Evolutionary conservation across 2,888 invertebrate genomes (phyloP), one percentile per base, ranked within the genome.

Genomic region (Marronus borbonicus): DNA sequence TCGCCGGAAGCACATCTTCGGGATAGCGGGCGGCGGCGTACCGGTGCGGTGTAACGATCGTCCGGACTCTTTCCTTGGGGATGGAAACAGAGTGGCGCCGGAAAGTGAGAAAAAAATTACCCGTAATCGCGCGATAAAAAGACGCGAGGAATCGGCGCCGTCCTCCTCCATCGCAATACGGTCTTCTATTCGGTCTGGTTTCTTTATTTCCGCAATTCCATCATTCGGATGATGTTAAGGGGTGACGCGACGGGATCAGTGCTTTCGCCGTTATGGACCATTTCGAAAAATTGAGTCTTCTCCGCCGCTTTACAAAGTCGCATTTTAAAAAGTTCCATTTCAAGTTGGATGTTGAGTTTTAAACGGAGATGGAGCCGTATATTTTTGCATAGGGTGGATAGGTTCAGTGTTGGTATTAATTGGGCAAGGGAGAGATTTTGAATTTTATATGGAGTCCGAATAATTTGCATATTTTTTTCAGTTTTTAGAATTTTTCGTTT

Each of bases 271-370:
- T 78, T 76, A 82, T 80, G 81, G 82, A 74, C 81, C 81, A 81
- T 82, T 81, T 79, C 78, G 44, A 79, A 81, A 82, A 82, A 82
- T 82, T 82, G 82, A 82, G 81, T 81, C 81, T 78, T 81, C 49
- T 24, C 44, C 60, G 39, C 24, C 60, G 60, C 58, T 74, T 58
- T 44, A 44, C 36, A 74, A 49, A 28, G 72, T 39, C 60, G 36
- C 39, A 74, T 70, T n/a, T 74, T 36, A 24, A 60, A 39, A 20
- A 39, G 60, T 60, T 58, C 39, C 24, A 20, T 44, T 60, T 39
- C 17, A 50, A 28, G 50, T 14, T 28, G 12, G 55, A 20, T 44
- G 12, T 44, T 39, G 8, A 39, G 39, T 39, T 44, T 44, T 44
- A 44, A 44, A 44, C 44, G 44, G 8, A 12, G 12, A 44, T 12